Conservation (phyloP, 1,140 invertebrate species). For the Drosophila cardini region DNA sequence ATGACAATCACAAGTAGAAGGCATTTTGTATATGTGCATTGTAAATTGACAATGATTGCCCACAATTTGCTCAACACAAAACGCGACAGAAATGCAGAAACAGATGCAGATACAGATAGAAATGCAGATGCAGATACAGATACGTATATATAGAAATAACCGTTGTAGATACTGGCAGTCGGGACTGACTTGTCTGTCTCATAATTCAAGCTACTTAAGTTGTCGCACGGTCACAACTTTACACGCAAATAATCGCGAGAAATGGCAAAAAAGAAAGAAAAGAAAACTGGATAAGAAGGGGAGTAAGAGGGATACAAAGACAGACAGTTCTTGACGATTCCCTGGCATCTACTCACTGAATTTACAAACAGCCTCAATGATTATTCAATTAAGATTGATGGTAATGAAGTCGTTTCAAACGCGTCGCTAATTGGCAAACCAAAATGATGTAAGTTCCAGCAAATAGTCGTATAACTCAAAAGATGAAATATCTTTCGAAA, state of each 20-base stretch:
- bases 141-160: slow-evolving; percentile 13
- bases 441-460: slow-evolving; percentile 50
- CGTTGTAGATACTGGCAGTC: slow-evolving; percentile 32
- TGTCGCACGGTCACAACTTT: slow-evolving; percentile 59
- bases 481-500: background rate
- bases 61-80: slow-evolving; percentile 75
- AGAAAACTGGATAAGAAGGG: background rate
- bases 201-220: slow-evolving; percentile 78
- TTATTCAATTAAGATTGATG: slow-evolving; percentile 82
- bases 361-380: slow-evolving; percentile 63
- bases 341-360: slow-evolving; percentile 57
- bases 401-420: slow-evolving; percentile 70
- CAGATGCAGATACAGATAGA: slow-evolving; percentile 36
- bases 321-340: slow-evolving; percentile 23
- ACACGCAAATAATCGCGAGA: slow-evolving; percentile 59
- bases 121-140: slow-evolving; percentile 46
- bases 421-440: slow-evolving; percentile 65
- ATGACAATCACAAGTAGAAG: slow-evolving; percentile 49
- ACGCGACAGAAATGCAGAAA: slow-evolving; percentile 36
- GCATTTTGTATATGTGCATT: slow-evolving; percentile 61
- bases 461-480: background rate
- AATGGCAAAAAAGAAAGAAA: slow-evolving; percentile 11
- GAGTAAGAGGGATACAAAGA: slow-evolving; percentile 5
- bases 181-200: slow-evolving; percentile 48
- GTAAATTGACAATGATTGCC: slow-evolving; percentile 83